A percentile compares a stretch with the other conserved stretches of the same genome.
Conservation (phyloP, 2,113 vertebrate genomes). For the Trogon surrucura region DNA sequence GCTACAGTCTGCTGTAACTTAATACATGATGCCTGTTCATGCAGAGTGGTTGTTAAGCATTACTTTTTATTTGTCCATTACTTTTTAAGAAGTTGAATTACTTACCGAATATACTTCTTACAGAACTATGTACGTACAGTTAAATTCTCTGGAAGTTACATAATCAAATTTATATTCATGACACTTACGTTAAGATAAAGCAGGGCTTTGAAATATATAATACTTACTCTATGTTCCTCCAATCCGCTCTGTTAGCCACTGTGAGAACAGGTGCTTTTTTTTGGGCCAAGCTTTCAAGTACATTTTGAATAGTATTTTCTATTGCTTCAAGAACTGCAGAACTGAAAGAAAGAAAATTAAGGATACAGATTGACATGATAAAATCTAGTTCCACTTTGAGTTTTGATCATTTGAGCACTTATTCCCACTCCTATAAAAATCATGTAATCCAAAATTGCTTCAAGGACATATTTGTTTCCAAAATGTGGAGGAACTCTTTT, state of each 20-base stretch:
- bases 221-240: constrained; percentile 87
- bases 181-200: not conserved
- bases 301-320: constrained; percentile 84
- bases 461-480: not conserved
- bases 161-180: not conserved
- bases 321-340: constrained; percentile 83
- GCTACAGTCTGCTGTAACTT: not conserved
- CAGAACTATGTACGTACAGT: not conserved
- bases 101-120: not conserved
- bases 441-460: not conserved
- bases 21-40: not conserved
- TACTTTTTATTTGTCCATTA: not conserved
- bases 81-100: not conserved
- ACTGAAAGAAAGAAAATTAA: constrained; percentile 74
- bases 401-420: not conserved
- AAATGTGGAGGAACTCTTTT: not conserved
- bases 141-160: not conserved
- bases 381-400: not conserved
- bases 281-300: constrained; percentile 79
- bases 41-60: not conserved
- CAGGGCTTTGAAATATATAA: not conserved
- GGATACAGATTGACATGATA: not conserved
- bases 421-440: not conserved
- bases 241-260: constrained; percentile 81
- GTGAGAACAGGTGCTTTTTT: constrained; percentile 82